A percentile compares a stretch with the other conserved stretches of the same genome.
These are phyloP conservation scores for Amazona ochrocephala DNA, from an alignment of 2,797 vertebrate species.

Conservation along the genomic window DNA sequence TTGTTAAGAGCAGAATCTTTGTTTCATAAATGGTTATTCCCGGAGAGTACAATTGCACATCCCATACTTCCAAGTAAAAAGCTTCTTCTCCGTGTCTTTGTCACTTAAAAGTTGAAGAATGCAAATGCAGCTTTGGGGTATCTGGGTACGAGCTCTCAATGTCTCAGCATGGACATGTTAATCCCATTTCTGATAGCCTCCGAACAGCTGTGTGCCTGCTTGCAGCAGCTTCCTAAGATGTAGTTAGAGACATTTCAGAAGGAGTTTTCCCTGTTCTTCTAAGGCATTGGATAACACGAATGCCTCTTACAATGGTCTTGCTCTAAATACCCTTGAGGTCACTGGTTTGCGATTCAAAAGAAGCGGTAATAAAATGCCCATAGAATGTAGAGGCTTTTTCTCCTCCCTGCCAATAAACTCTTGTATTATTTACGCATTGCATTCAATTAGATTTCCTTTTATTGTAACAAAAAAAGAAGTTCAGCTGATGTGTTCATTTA, in stretches of 20 bases:
- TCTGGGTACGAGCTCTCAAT: neutral
- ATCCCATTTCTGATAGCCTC: neutral
- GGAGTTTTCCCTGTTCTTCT: neutral
- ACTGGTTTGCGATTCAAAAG: slow-evolving; percentile 7
- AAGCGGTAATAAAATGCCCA: neutral
- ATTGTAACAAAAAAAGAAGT: neutral
- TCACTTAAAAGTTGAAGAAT: neutral
- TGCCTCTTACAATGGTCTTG: neutral
- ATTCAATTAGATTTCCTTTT: slow-evolving; percentile 5
- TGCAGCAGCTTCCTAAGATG: neutral
- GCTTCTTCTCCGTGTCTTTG: neutral
- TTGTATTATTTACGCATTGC: neutral
- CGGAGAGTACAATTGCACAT: neutral
- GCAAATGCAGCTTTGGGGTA: neutral
- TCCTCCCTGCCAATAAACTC: neutral
- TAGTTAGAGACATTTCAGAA: neutral
- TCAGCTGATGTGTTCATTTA: neutral
- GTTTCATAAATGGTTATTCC: neutral
- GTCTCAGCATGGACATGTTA: neutral
- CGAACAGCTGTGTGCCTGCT: neutral
- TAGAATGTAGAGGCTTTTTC: neutral
- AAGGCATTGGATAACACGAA: neutral
- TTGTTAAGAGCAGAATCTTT: neutral
- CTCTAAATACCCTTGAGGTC: neutral
- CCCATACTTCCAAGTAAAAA: rapidly evolving